Evolutionary conservation across 2,797 vertebrate genomes (phyloP).

Genomic region (Hydrocynus forskahlii): DNA sequence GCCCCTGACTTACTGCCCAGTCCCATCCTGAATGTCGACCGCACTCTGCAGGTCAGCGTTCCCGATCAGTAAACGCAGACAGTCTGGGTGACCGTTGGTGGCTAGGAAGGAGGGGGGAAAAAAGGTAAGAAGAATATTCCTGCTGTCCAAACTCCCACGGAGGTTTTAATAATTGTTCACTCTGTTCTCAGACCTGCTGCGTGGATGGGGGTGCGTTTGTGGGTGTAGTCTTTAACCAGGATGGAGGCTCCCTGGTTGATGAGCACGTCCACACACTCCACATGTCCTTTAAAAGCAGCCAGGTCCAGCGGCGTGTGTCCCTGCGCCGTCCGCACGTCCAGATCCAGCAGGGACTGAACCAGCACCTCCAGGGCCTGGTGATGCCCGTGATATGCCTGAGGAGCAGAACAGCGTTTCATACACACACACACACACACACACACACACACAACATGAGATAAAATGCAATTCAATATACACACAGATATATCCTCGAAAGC

Average conservation of each 20-base stretch:
- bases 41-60: conserved; percentile 95
- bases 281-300: conserved; percentile 95
- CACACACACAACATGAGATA: no score
- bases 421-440: neutral
- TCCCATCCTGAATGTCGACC: conserved; percentile 96
- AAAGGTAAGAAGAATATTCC: no score
- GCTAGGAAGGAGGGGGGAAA: conserved; percentile 70
- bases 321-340: conserved; percentile 92
- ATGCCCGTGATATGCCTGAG: conserved; percentile 95
- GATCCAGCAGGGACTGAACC: conserved; percentile 93
- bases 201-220: conserved; percentile 96
- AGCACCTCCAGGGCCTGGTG: conserved; percentile 96
- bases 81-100: conserved; percentile 97
- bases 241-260: conserved; percentile 98
- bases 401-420: neutral
- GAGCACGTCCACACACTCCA: conserved; percentile 96
- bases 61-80: conserved; percentile 94
- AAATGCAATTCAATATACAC: no score
- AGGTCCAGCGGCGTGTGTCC: conserved; percentile 94
- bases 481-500: no score
- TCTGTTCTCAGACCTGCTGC: conserved; percentile 86
- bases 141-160: no score
- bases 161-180: no score
- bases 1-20: conserved; percentile 88
- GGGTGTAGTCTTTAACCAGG: conserved; percentile 92